Conservation (phyloP, 2,797 vertebrate species). For the Buphagus erythrorhynchus region DNA sequence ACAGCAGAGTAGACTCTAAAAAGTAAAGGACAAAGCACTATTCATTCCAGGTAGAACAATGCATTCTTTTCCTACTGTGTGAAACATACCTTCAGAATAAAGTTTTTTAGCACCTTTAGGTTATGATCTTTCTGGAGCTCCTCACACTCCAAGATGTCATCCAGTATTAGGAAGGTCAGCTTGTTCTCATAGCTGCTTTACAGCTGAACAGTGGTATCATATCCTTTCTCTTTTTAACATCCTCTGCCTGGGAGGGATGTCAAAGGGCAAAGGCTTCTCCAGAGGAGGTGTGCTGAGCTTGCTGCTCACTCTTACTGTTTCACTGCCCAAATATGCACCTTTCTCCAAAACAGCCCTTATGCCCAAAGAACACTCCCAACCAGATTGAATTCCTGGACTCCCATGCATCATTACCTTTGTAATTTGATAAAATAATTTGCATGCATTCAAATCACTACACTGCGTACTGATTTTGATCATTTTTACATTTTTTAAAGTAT, state of each 20-base stretch:
- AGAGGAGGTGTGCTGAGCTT: not conserved
- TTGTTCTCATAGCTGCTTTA: not conserved
- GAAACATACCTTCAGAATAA: not conserved
- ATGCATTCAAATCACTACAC: not conserved
- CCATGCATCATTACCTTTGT: not conserved
- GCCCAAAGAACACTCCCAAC: not conserved
- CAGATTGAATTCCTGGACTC: not conserved
- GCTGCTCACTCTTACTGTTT: not conserved
- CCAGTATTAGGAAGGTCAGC: not conserved
- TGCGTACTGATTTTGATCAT: fast-evolving
- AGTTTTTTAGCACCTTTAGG: not conserved
- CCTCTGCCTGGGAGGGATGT: not conserved
- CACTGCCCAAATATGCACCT: fast-evolving
- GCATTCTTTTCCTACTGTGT: not conserved
- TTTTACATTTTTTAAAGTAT: not conserved
- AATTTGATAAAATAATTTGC: not conserved
- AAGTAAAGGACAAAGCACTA: not conserved
- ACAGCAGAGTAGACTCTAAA: slow-evolving; percentile 76
- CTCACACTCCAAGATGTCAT: not conserved
- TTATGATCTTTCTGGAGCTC: not conserved
- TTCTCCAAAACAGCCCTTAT: not conserved
- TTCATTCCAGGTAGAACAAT: not conserved
- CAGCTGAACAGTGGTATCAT: not conserved
- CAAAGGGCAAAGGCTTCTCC: not conserved
- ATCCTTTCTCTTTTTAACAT: not conserved